Evolutionary conservation across 2,113 vertebrate genomes (phyloP), one percentile per base, ranked within the genome.

Genomic region (Oreochromis niloticus): DNA sequence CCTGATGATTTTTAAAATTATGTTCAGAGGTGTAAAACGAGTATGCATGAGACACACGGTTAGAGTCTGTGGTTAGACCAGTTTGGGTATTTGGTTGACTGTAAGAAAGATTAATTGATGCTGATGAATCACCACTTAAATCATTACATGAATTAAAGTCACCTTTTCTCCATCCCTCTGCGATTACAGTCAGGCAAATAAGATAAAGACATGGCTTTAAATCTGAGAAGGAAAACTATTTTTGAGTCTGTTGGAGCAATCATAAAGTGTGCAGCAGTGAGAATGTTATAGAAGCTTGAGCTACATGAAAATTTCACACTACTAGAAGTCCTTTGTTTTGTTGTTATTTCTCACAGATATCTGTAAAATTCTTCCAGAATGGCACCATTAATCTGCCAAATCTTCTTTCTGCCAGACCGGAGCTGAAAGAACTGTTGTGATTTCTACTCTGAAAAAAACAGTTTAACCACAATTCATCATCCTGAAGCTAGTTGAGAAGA

Each of bases 111-210:
- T 66, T 5, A 39, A 39, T 66, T 0, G 61, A 66, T 22, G 71
- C 24, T 12, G 22, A 71, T 17, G 39, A 73, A 24, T 46, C 3
- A 2, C 39, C 39, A 43, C 7, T 46, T 17, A 27, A 73, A 46
- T 73, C 1, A 46, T 73, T 73, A 71, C 24, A 46, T 14, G 1
- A 46, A 73, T 0, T 17, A 46, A 0, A 46, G 0, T 0, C 41
- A 46, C 41, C 9, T 10, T 46, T 27, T 46, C 13, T 6, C 68
- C 68, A 46, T 75, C 43, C 6, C 17, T 78, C 43, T 78, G 43
- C 0, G 6, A 50, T 78, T 50, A 73, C 41, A 7, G 71, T 32
- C 9, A 17, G 43, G 0, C 43, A 13, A 78, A 32, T 48, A 30
- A 78, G 48, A 75, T 46, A 48, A 46, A 75, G 16, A 75, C 6